Percentiles rank a stretch among this genome's conserved stretches.
Conservation (phyloP, 2,888 invertebrate genomes). For the Apodemia duryi region DNA sequence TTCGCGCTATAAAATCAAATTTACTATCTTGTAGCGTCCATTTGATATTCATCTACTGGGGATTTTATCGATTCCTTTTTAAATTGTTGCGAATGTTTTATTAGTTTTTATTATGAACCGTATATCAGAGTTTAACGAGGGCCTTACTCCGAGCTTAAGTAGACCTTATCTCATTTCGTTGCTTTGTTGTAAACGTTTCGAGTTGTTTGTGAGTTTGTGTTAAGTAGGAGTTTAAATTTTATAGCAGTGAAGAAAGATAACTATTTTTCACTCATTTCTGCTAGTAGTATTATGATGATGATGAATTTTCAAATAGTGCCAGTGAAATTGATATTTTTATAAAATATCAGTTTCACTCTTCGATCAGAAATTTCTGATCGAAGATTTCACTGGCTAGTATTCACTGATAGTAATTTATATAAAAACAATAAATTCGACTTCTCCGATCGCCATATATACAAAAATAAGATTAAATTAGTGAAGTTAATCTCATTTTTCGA, state of each 20-base stretch:
- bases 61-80: conserved; percentile 70
- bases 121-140: conserved; percentile 76
- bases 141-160: conserved; percentile 54
- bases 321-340: no score
- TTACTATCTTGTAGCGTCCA: conserved; percentile 64
- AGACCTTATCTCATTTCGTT: conserved; percentile 67
- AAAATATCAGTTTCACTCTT: no score
- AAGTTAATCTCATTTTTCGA: no score
- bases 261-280: background rate
- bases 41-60: conserved; percentile 59
- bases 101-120: conserved; percentile 71
- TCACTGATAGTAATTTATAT: no score
- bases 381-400: no score
- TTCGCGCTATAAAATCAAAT: conserved; percentile 59
- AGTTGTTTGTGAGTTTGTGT: conserved; percentile 38
- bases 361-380: no score
- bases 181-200: conserved; percentile 57
- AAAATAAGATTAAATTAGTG: no score
- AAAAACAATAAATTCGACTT: no score
- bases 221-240: conserved; percentile 15
- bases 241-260: background rate
- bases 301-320: background rate
- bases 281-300: no score
- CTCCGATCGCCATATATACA: no score
- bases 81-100: conserved; percentile 77